Conservation (phyloP, 2,797 vertebrate species). For the Alosa sapidissima region DNA sequence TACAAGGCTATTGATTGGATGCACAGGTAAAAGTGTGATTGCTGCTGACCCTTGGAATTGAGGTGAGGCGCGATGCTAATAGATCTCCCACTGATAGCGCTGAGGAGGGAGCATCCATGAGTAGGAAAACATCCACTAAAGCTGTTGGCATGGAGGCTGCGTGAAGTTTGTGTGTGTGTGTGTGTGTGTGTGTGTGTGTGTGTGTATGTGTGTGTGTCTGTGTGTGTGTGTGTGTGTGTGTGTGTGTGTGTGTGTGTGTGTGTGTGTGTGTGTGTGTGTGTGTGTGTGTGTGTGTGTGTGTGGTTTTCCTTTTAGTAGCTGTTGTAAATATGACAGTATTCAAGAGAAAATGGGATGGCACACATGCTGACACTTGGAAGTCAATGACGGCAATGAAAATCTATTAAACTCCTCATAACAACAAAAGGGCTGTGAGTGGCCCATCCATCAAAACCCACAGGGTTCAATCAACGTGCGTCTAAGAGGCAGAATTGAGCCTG, state of each 20-base stretch:
- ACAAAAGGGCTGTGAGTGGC: constrained; percentile 30
- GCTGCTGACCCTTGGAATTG: constrained; percentile 60
- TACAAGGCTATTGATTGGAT: constrained; percentile 47
- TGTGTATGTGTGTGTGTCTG: constrained; percentile 6
- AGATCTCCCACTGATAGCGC: constrained; percentile 34
- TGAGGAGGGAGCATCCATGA: not conserved
- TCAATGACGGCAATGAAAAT: constrained; percentile 27
- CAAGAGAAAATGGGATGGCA: constrained; percentile 30
- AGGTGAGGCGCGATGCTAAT: constrained; percentile 60
- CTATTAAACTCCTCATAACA: constrained; percentile 43
- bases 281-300: not conserved
- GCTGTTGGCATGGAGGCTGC: not conserved
- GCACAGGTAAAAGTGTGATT: constrained; percentile 52
- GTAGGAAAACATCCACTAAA: not conserved
- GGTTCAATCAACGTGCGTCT: constrained; percentile 55
- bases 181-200: constrained; percentile 13
- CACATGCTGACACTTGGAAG: constrained; percentile 2
- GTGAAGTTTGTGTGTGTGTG: not conserved
- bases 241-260: constrained; percentile 2
- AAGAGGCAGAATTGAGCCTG: constrained; percentile 62
- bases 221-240: constrained; percentile 13
- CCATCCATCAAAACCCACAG: constrained; percentile 47
- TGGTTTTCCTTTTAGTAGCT: not conserved
- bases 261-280: not conserved
- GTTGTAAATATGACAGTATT: constrained; percentile 33